phyloP scores from a whole-genome alignment of 2,888 invertebrate species.

The Stenodera caucasica region DNA sequence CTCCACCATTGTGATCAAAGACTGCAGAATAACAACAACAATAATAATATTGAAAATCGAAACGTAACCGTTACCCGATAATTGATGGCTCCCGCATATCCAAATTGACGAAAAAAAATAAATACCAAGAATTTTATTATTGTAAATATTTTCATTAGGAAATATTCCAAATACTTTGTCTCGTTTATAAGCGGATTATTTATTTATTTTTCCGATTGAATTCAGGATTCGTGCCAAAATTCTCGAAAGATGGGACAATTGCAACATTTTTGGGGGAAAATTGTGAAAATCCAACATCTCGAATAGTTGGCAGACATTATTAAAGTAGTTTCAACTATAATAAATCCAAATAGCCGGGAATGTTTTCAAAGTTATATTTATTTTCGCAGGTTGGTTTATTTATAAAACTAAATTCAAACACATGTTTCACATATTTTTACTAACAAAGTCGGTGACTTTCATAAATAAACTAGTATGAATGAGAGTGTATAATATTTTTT shows the following conservation, averaged over 20 bases:
- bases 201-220: too few relatives aligned
- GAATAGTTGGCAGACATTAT: slow-evolving; percentile 18
- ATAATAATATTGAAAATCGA: slow-evolving; percentile 16
- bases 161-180: too few relatives aligned
- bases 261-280: too few relatives aligned
- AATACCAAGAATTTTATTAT: too few relatives aligned
- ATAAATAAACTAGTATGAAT: slow-evolving; percentile 26
- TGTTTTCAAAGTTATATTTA: slow-evolving; percentile 16
- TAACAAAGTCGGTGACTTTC: slow-evolving; percentile 20
- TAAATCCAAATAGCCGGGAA: background rate
- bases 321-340: slow-evolving; percentile 1
- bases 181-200: too few relatives aligned
- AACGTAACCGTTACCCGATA: slow-evolving; percentile 11
- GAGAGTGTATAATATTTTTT: slow-evolving; percentile 12
- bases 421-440: slow-evolving; percentile 26
- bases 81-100: background rate
- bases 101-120: background rate
- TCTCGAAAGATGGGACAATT: too few relatives aligned
- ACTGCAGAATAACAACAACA: slow-evolving; percentile 15
- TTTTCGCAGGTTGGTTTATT: slow-evolving; percentile 22
- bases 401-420: slow-evolving; percentile 19
- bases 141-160: too few relatives aligned
- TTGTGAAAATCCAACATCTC: background rate
- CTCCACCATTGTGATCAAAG: slow-evolving; percentile 22
- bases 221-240: too few relatives aligned